Conservation (phyloP, 1,140 invertebrate species). For the Trachelipus rathkii region DNA sequence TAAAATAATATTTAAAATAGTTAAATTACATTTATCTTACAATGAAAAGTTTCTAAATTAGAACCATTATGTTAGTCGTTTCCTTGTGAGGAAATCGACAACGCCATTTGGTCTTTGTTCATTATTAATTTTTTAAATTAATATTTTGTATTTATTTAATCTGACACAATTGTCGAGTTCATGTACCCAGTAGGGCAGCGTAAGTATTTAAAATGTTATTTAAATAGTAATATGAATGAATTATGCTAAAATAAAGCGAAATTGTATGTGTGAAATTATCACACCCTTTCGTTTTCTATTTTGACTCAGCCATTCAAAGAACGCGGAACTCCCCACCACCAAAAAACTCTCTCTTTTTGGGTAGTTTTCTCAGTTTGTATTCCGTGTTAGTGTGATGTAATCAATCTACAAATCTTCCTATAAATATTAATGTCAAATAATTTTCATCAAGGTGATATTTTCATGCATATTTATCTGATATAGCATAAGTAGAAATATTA, state of each 20-base stretch:
- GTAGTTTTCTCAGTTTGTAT: background rate
- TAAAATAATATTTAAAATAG: background rate
- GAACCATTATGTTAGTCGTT: conserved; percentile 35
- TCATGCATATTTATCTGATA: too few relatives aligned
- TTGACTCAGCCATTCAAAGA: background rate
- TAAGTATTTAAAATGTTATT: conserved; percentile 48
- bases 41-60: background rate
- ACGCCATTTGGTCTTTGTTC: conserved; percentile 32
- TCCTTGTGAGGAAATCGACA: conserved; percentile 31
- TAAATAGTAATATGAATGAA: too few relatives aligned
- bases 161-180: conserved; percentile 47
- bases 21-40: background rate
- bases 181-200: conserved; percentile 57
- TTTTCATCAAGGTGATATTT: too few relatives aligned
- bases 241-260: too few relatives aligned
- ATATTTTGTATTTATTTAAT: conserved; percentile 29
- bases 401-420: too few relatives aligned
- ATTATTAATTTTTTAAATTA: conserved; percentile 28
- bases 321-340: background rate
- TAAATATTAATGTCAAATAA: too few relatives aligned
- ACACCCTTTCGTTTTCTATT: background rate
- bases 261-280: too few relatives aligned
- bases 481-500: too few relatives aligned
- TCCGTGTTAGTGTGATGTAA: too few relatives aligned
- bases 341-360: conserved; percentile 1